A percentile compares a stretch with the other conserved stretches of the same genome.
Evolutionary conservation across 2,888 invertebrate genomes (phyloP).

Genomic region (Ephialtes manifestator): DNA sequence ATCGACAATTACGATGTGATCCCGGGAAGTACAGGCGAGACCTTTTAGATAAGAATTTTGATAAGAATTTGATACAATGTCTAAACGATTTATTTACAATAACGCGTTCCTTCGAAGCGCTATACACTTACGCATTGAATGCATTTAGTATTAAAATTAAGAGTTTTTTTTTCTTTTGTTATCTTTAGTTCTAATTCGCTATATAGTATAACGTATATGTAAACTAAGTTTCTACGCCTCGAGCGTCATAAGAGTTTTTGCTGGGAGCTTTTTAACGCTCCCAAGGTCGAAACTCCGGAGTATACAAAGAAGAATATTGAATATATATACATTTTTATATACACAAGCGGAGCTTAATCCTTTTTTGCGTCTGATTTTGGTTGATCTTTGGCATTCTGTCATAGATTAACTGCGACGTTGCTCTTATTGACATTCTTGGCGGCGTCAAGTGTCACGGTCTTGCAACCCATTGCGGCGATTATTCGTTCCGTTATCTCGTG

Average conservation of each 20-base stretch:
- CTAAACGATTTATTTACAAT: constrained; percentile 67
- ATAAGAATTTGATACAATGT: constrained; percentile 30
- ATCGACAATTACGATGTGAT: constrained; percentile 3
- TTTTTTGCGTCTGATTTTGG: constrained; percentile 55
- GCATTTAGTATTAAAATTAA: constrained; percentile 21
- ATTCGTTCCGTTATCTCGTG: constrained; percentile 88
- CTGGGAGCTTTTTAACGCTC: neutral
- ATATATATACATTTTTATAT: constrained; percentile 41
- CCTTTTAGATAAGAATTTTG: constrained; percentile 13
- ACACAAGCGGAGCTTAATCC: constrained; percentile 41
- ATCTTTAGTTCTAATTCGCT: neutral
- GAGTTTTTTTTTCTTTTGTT: constrained; percentile 2
- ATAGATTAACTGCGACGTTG: constrained; percentile 81
- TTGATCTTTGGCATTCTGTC: constrained; percentile 64
- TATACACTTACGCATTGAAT: constrained; percentile 8
- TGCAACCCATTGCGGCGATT: constrained; percentile 86
- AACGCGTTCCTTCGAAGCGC: constrained; percentile 15
- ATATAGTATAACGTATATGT: constrained; percentile 13
- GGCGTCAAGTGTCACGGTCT: constrained; percentile 75
- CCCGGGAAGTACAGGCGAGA: neutral
- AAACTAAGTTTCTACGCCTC: constrained; percentile 57
- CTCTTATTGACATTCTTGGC: constrained; percentile 77
- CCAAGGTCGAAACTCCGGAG: neutral
- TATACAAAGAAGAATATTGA: constrained; percentile 9
- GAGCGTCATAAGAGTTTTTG: constrained; percentile 60